Evolutionary conservation across 2,888 invertebrate genomes (phyloP).

Genomic region (Epirrhoe tristata): DNA sequence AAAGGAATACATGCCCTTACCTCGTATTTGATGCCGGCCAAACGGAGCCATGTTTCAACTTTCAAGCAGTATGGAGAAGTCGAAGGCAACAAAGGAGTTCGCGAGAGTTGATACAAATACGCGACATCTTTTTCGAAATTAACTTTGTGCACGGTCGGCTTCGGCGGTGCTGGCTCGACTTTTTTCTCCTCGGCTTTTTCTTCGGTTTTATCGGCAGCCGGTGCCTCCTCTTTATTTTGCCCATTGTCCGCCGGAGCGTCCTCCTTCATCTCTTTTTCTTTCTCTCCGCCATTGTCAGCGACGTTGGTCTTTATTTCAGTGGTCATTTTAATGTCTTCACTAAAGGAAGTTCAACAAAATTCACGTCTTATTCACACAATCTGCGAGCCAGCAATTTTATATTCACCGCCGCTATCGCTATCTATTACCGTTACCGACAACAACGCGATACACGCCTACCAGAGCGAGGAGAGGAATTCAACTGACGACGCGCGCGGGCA

Average conservation of each 20-base stretch:
- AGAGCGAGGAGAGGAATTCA: constrained; percentile 9
- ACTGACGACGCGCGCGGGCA: not conserved
- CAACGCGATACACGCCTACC: constrained; percentile 18
- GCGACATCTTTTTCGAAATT: constrained; percentile 97
- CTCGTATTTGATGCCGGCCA: constrained; percentile 97
- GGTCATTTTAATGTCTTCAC: constrained; percentile 85
- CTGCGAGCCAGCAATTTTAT: constrained; percentile 20
- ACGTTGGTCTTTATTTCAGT: constrained; percentile 91
- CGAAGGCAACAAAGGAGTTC: constrained; percentile 95
- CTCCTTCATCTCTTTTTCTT: constrained; percentile 86
- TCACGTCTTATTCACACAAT: constrained; percentile 2
- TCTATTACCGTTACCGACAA: too few species aligned
- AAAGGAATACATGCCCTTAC: constrained; percentile 84
- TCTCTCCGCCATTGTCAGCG: constrained; percentile 86
- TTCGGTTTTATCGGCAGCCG: constrained; percentile 80
- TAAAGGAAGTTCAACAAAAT: constrained; percentile 4
- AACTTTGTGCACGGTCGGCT: constrained; percentile 93
- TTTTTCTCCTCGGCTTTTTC: constrained; percentile 82
- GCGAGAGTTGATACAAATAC: constrained; percentile 97
- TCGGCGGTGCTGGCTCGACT: constrained; percentile 88
- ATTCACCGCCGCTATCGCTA: constrained; percentile 22
- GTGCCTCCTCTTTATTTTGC: constrained; percentile 73
- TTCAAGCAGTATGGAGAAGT: constrained; percentile 97
- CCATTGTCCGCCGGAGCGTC: constrained; percentile 81
- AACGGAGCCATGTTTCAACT: constrained; percentile 97